phyloP scores from a whole-genome alignment of 2,113 vertebrate genomes.

The Cichladusa arquata region DNA sequence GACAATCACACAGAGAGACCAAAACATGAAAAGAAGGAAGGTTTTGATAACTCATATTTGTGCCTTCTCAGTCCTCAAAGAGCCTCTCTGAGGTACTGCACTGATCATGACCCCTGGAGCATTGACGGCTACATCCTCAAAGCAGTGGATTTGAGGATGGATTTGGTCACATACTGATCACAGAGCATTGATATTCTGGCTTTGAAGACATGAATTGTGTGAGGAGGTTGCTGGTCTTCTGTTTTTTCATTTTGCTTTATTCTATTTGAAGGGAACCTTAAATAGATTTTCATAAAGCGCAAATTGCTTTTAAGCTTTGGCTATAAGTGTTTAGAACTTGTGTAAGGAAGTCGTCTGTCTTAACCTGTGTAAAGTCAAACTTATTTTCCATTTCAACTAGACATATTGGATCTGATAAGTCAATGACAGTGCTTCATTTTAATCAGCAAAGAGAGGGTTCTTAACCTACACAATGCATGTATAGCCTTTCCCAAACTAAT shows the following conservation, averaged over 20 bases:
- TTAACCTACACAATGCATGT: constrained; percentile 44
- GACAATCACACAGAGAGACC: background rate
- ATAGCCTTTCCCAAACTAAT: constrained; percentile 35
- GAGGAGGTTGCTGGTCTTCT: background rate
- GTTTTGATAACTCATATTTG: background rate
- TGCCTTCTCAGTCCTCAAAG: background rate
- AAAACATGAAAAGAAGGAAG: background rate
- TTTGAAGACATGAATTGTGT: background rate
- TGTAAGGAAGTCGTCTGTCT: constrained; percentile 66
- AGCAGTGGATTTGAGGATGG: background rate
- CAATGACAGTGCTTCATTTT: constrained; percentile 57
- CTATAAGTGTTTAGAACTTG: constrained; percentile 55
- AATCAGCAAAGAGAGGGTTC: constrained; percentile 50
- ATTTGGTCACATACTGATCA: constrained; percentile 28
- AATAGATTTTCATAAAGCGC: constrained; percentile 54
- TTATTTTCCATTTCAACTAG: constrained; percentile 70
- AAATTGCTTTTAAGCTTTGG: constrained; percentile 58
- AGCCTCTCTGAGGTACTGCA: background rate
- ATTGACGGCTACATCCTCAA: background rate
- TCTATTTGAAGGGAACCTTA: constrained; percentile 36
- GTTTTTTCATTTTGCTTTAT: background rate
- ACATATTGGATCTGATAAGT: constrained; percentile 48
- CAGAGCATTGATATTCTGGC: background rate
- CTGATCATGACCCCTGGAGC: background rate
- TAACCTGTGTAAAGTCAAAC: constrained; percentile 50